A percentile compares a stretch with the other conserved stretches of the same genome.
phyloP scores from a whole-genome alignment of 53 echinoderm and acorn worm genomes.

The Antedon mediterranea region DNA sequence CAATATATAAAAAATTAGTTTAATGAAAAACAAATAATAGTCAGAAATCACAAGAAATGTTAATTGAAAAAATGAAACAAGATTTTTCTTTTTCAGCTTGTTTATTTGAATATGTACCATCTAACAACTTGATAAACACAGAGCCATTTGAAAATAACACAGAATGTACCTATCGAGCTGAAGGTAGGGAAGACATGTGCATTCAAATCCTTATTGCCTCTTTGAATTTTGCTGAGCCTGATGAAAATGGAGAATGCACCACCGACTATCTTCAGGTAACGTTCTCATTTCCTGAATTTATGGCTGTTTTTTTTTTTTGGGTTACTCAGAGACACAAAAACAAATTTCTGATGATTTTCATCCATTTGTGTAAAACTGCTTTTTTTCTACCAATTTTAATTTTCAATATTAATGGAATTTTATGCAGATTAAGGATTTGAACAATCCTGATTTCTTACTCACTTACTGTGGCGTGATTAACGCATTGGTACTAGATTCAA shows the following conservation, averaged over 20 bases:
- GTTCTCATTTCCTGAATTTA: too few species aligned
- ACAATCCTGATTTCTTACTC: constrained; percentile 9
- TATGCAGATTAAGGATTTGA: constrained; percentile 16
- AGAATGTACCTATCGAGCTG: constrained; percentile 19
- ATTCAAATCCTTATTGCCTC: not conserved
- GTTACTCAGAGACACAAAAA: too few species aligned
- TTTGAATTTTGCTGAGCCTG: constrained; percentile 9
- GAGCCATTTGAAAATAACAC: constrained; percentile 20
- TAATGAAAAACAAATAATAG: too few species aligned
- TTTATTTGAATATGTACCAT: too few species aligned
- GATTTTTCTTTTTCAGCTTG: constrained; percentile 7
- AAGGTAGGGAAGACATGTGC: not conserved
- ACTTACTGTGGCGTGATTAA: constrained; percentile 40
- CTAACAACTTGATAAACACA: too few species aligned
- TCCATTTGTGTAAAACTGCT: not conserved
- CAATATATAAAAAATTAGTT: too few species aligned
- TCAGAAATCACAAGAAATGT: not conserved
- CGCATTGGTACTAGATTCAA: too few species aligned
- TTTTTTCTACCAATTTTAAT: not conserved
- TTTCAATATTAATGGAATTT: not conserved
- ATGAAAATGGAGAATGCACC: constrained; percentile 11
- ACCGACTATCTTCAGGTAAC: constrained; percentile 27
- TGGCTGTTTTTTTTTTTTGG: constrained; percentile 6
- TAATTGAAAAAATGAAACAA: not conserved
- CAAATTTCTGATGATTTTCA: not conserved